Conservation (phyloP, 2,113 vertebrate genomes). For the Mustela lutreola region DNA sequence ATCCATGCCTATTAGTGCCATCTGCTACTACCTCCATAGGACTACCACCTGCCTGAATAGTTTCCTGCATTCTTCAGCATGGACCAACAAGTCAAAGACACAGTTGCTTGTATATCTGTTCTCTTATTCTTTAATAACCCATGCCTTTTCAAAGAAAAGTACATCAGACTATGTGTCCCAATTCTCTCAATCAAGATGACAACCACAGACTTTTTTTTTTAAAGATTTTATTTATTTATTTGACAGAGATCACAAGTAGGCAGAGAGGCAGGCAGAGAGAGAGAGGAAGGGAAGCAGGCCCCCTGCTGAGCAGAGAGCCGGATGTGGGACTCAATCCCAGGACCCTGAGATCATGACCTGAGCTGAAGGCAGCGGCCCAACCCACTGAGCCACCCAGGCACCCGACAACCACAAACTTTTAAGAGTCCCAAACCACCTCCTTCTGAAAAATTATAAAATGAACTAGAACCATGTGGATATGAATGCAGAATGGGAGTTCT, state of each 20-base stretch:
- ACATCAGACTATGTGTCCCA: background rate
- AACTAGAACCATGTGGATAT: background rate
- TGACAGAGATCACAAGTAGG: no score
- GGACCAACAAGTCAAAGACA: background rate
- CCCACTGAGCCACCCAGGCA: no score
- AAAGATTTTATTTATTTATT: no score
- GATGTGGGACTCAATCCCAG: no score
- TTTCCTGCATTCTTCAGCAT: background rate
- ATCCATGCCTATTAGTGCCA: background rate
- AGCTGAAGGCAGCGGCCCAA: no score
- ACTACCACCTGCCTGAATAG: background rate
- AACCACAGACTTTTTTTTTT: background rate
- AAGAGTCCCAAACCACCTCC: background rate
- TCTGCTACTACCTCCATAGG: background rate
- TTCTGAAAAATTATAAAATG: background rate
- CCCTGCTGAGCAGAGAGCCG: no score
- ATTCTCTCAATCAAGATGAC: background rate
- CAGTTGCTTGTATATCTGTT: background rate
- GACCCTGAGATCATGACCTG: no score
- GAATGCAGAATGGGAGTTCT: background rate
- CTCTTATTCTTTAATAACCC: background rate
- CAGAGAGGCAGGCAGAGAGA: no score
- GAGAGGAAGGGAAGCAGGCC: no score
- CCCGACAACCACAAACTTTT: background rate
- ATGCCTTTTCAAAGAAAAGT: background rate